phyloP scores from a whole-genome alignment of 1,140 invertebrate genomes.

The Drosophila nigromelanica region DNA sequence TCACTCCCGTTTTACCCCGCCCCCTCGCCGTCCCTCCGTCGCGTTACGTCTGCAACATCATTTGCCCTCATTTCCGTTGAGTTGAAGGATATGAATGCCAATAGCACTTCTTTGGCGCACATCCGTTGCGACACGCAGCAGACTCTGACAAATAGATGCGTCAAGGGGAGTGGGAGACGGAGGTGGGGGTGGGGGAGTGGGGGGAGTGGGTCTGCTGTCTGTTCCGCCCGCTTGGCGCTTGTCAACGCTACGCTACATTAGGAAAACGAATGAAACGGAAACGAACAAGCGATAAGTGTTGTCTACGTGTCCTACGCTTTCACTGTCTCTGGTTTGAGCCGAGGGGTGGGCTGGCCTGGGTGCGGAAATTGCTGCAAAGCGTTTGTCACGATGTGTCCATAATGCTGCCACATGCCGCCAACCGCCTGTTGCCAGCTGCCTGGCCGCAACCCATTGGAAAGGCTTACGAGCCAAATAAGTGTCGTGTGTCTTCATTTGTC shows the following conservation, averaged over 20 bases:
- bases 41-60: constrained; percentile 35
- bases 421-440: constrained; percentile 7
- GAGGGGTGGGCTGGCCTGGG: neutral
- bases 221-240: constrained; percentile 60
- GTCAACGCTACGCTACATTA: constrained; percentile 81
- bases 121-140: constrained; percentile 61
- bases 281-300: constrained; percentile 82
- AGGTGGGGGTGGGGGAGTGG: neutral
- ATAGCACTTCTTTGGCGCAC: constrained; percentile 72
- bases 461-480: constrained; percentile 73
- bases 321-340: constrained; percentile 34
- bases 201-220: constrained; percentile 5
- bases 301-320: constrained; percentile 69
- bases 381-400: constrained; percentile 66
- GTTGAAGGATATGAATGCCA: constrained; percentile 74
- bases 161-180: neutral
- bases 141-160: neutral
- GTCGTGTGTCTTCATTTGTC: constrained; percentile 80
- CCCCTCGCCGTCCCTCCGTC: neutral
- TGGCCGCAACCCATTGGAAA: constrained; percentile 52
- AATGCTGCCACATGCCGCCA: constrained; percentile 50
- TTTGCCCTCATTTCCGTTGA: constrained; percentile 62
- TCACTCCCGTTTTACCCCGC: neutral
- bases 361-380: constrained; percentile 66
- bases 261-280: constrained; percentile 81